A percentile compares a stretch with the other conserved stretches of the same genome.
These are phyloP conservation scores for Drosophila fulvimacula DNA, from an alignment of 2,888 invertebrate species.

Conservation along the genomic window DNA sequence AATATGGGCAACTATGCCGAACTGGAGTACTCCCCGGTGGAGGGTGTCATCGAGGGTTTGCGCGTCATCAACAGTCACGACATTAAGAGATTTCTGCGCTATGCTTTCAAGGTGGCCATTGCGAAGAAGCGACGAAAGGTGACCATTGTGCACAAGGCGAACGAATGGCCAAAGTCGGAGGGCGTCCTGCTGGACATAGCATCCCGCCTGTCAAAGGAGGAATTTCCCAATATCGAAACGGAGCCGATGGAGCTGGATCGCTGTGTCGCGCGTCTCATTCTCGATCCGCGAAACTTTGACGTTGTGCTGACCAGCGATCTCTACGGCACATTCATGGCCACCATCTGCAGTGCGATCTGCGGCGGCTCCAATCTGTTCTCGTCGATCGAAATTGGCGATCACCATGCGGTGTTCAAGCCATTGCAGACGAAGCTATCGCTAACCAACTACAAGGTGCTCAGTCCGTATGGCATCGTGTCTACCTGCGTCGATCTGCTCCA, in stretches of 20 bases:
- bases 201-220: conserved; percentile 23
- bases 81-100: conserved; percentile 58
- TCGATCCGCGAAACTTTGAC: conserved; percentile 69
- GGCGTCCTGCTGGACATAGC: conserved; percentile 63
- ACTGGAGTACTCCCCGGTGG: conserved; percentile 79
- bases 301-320: conserved; percentile 72
- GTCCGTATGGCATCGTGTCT: conserved; percentile 74
- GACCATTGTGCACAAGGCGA: conserved; percentile 70
- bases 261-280: conserved; percentile 55
- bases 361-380: conserved; percentile 79
- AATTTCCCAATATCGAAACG: conserved; percentile 52
- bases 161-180: conserved; percentile 72
- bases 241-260: conserved; percentile 64
- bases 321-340: conserved; percentile 74
- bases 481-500: conserved; percentile 66
- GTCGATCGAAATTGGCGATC: conserved; percentile 67
- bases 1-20: conserved; percentile 76
- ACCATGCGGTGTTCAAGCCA: conserved; percentile 80
- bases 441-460: conserved; percentile 59
- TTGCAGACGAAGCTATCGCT: conserved; percentile 78
- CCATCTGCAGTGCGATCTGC: conserved; percentile 71
- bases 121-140: conserved; percentile 58
- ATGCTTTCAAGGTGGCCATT: conserved; percentile 62
- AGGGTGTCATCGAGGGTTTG: conserved; percentile 79
- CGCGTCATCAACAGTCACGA: conserved; percentile 50